Evolutionary conservation across 2,888 invertebrate genomes (phyloP).

Genomic region (Eubasilissa splendida): DNA sequence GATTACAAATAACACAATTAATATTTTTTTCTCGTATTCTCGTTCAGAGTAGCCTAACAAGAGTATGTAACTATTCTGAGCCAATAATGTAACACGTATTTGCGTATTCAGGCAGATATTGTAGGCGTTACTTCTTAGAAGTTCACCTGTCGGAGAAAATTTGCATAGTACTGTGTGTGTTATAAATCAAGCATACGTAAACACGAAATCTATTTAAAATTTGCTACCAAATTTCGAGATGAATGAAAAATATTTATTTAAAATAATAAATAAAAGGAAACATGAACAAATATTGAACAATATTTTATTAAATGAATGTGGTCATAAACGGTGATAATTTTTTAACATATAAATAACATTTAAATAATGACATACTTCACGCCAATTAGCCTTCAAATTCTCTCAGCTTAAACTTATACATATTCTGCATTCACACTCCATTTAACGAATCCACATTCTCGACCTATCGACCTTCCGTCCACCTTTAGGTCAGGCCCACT

Average conservation of each 20-base stretch:
- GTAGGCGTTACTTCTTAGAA: constrained; percentile 23
- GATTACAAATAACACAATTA: constrained; percentile 25
- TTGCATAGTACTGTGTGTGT: constrained; percentile 28
- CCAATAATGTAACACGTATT: neutral
- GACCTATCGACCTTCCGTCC: no score
- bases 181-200: constrained; percentile 23
- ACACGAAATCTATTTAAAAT: constrained; percentile 31
- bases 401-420: no score
- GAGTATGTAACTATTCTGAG: neutral
- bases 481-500: no score
- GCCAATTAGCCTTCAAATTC: no score
- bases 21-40: neutral
- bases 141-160: constrained; percentile 34
- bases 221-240: neutral
- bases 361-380: no score
- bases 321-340: neutral
- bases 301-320: neutral
- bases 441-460: no score
- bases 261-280: neutral
- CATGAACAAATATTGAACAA: neutral
- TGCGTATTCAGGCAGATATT: constrained; percentile 8
- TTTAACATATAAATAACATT: no score
- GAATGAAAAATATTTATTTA: constrained; percentile 23
- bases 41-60: neutral
- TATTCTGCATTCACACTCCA: no score